Percentiles rank a stretch among this genome's conserved stretches.
phyloP scores from a whole-genome alignment of 1,140 invertebrate genomes.

The Dufourea novaeangliae region DNA sequence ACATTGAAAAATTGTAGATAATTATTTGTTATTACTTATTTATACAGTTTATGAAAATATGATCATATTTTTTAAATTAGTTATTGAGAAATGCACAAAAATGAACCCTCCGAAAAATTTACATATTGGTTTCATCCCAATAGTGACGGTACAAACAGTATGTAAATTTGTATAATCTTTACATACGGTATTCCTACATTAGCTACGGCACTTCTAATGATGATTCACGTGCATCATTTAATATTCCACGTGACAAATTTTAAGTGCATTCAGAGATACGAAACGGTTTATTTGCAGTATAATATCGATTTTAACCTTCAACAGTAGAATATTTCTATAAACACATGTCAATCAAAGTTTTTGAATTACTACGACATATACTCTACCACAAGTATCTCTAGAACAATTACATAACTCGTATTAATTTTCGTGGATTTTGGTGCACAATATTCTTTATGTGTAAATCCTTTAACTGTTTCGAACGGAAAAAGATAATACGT shows the following conservation, averaged over 20 bases:
- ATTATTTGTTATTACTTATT: too few relatives aligned
- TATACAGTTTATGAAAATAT: neutral
- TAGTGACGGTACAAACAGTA: constrained; percentile 1
- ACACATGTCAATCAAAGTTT: too few relatives aligned
- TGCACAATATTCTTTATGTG: too few relatives aligned
- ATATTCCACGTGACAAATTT: neutral
- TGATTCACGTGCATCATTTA: neutral
- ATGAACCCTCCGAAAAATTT: neutral
- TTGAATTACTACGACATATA: too few relatives aligned
- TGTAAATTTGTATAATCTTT: neutral
- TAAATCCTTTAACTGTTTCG: too few relatives aligned
- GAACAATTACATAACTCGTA: too few relatives aligned
- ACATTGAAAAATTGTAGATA: too few relatives aligned
- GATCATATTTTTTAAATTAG: neutral
- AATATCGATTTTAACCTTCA: neutral
- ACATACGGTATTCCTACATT: neutral
- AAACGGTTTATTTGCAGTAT: neutral
- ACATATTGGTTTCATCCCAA: neutral
- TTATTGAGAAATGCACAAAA: neutral
- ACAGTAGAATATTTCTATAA: neutral
- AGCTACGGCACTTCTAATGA: neutral
- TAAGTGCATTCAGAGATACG: neutral
- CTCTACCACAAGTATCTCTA: neutral
- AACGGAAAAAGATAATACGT: too few relatives aligned
- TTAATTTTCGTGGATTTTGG: too few relatives aligned